Conservation (phyloP, 2,797 vertebrate genomes). For the Eulemur mongoz region DNA sequence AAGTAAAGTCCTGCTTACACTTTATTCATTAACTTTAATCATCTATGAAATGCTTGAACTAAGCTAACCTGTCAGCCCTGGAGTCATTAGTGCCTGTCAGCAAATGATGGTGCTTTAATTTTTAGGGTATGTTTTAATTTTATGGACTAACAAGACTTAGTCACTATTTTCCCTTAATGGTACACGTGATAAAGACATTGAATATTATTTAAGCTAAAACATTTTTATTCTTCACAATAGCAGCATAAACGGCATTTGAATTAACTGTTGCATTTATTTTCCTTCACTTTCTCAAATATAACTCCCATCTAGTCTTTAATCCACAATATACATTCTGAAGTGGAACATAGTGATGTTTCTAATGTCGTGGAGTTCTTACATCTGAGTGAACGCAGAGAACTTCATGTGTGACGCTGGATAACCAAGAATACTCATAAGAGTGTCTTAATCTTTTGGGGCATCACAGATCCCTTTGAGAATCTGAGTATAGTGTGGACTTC, state of each 20-base stretch:
- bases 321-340: constrained; percentile 39
- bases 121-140: constrained; percentile 66
- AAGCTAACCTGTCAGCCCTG: constrained; percentile 62
- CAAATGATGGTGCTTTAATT: constrained; percentile 62
- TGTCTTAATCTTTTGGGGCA: not conserved
- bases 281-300: not conserved
- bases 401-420: not conserved
- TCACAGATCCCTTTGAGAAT: not conserved
- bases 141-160: constrained; percentile 51
- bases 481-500: not conserved
- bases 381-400: not conserved
- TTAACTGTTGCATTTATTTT: constrained; percentile 42
- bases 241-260: constrained; percentile 13
- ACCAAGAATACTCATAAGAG: not conserved
- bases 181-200: constrained; percentile 40
- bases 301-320: constrained; percentile 21
- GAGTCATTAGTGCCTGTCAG: constrained; percentile 70
- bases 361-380: not conserved
- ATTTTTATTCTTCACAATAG: constrained; percentile 47
- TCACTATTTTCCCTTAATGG: constrained; percentile 47
- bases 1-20: constrained; percentile 74
- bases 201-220: constrained; percentile 57
- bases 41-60: constrained; percentile 76
- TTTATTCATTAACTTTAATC: constrained; percentile 77
- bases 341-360: not conserved